Conservation (phyloP, 1,140 invertebrate species). For the Babylonia areolata region DNA sequence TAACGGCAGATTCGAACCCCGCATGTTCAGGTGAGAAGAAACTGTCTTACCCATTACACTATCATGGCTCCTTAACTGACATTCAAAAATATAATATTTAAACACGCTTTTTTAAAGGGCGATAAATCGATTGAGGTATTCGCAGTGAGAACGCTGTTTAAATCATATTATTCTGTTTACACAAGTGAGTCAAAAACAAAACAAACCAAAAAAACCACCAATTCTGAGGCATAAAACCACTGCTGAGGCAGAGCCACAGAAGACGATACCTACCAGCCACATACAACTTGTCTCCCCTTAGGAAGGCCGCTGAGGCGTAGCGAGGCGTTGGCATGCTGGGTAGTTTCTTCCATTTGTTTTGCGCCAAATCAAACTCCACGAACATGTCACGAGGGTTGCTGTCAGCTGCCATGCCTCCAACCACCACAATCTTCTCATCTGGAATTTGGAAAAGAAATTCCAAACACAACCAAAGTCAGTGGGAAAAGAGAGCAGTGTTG, state of each 20-base stretch:
- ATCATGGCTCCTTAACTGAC: too few species aligned
- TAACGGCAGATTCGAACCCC: too few species aligned
- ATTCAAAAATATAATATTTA: too few species aligned
- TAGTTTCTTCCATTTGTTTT: slow-evolving; percentile 65
- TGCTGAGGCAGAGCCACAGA: neutral
- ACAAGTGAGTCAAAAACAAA: neutral
- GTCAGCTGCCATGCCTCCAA: slow-evolving; percentile 70
- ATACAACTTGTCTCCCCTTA: slow-evolving; percentile 71
- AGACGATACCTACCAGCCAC: slow-evolving; percentile 65
- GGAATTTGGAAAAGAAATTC: slow-evolving; percentile 35
- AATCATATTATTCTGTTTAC: too few species aligned
- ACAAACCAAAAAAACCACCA: neutral
- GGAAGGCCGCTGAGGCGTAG: slow-evolving; percentile 71
- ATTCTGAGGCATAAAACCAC: neutral
- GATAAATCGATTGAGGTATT: too few species aligned
- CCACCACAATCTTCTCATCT: slow-evolving; percentile 67
- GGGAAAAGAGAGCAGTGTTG: too few species aligned
- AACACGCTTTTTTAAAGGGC: too few species aligned
- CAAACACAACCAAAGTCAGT: too few species aligned
- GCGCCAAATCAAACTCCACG: slow-evolving; percentile 63
- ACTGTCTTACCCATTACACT: too few species aligned
- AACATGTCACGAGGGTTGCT: slow-evolving; percentile 68
- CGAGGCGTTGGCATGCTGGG: slow-evolving; percentile 68
- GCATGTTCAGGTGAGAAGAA: too few species aligned
- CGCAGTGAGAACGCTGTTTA: too few species aligned